Evolutionary conservation across 2,888 invertebrate genomes (phyloP).

Genomic region (Agrilus mali): DNA sequence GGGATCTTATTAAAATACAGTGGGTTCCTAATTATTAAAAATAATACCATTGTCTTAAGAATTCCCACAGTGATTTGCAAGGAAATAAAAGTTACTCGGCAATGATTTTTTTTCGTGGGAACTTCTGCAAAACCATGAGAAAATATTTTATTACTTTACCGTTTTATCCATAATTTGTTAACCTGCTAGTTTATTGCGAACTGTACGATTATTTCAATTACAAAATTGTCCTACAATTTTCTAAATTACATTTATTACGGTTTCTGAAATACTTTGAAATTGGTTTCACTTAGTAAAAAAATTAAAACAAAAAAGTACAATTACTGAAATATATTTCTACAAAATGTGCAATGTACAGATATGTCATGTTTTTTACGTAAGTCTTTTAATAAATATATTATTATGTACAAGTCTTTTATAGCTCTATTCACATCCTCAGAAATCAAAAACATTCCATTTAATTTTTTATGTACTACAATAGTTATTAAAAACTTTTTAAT

Average conservation of each 20-base stretch:
- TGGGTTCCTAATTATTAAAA: conserved; percentile 34
- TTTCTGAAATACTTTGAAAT: too few relatives aligned
- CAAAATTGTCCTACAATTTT: too few relatives aligned
- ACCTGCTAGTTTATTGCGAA: neutral
- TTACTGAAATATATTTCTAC: conserved; percentile 16
- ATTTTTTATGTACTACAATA: too few relatives aligned
- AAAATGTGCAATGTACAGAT: conserved; percentile 18
- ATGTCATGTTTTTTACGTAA: conserved; percentile 15
- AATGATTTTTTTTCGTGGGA: conserved; percentile 15
- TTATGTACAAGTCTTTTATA: conserved; percentile 13
- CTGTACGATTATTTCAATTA: too few relatives aligned
- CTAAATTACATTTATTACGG: too few relatives aligned
- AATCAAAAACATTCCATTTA: too few relatives aligned
- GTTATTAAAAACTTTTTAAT: too few relatives aligned
- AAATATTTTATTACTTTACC: conserved; percentile 7
- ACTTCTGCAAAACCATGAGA: conserved; percentile 14
- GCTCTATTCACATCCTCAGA: too few relatives aligned
- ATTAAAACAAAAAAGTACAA: neutral
- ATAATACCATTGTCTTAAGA: conserved; percentile 29
- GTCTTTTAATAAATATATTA: conserved; percentile 12
- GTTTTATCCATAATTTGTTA: conserved; percentile 4
- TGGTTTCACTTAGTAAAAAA: too few relatives aligned
- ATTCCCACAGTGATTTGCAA: conserved; percentile 29
- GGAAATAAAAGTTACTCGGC: conserved; percentile 8
- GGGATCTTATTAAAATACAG: conserved; percentile 34